A percentile compares a stretch with the other conserved stretches of the same genome.
Evolutionary conservation across 2,113 vertebrate genomes (phyloP).

Genomic region (Pavo muticus): DNA sequence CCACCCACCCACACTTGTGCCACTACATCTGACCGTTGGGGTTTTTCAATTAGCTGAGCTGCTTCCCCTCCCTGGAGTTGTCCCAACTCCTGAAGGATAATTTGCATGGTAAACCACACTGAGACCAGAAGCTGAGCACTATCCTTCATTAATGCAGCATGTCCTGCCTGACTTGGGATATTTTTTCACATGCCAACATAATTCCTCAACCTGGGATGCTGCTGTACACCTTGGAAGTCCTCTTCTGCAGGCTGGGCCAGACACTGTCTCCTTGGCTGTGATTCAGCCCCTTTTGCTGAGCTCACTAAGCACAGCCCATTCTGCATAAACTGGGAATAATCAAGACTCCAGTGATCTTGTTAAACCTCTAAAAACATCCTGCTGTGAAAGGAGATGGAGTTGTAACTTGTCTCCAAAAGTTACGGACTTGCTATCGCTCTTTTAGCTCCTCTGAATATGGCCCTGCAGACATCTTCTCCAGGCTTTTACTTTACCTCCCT

Average conservation of each 20-base stretch:
- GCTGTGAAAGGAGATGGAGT: background rate
- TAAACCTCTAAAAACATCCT: background rate
- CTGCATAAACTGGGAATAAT: background rate
- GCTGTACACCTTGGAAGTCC: background rate
- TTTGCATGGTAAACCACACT: background rate
- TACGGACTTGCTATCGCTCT: rapidly evolving
- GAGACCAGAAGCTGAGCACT: background rate
- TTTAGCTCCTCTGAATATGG: background rate
- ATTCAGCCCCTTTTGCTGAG: background rate
- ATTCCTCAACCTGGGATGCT: background rate
- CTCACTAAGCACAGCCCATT: background rate
- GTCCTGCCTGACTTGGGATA: background rate
- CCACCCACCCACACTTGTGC: rapidly evolving
- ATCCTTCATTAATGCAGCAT: background rate
- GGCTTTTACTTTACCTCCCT: background rate
- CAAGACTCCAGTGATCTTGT: background rate
- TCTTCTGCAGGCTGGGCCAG: background rate
- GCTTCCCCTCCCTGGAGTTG: background rate
- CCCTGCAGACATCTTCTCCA: background rate
- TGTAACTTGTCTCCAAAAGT: background rate
- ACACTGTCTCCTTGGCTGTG: background rate
- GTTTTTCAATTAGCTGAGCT: background rate
- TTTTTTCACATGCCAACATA: background rate
- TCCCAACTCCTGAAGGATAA: background rate
- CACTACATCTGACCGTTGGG: background rate